Conservation (phyloP, 2,113 vertebrate genomes). For the Dipodomys stephensi region DNA sequence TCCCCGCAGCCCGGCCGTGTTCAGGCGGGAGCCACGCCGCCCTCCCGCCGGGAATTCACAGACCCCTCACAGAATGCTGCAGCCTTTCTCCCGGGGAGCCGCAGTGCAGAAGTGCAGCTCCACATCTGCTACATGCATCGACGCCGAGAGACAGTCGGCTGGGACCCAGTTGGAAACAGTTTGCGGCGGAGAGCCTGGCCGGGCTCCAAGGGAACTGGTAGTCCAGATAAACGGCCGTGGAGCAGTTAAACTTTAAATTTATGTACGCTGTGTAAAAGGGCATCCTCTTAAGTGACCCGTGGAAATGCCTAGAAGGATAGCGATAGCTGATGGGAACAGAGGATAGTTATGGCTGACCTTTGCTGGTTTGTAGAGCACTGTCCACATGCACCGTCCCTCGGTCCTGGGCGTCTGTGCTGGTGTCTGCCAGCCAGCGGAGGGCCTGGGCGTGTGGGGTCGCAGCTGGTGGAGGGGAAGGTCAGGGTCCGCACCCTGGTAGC, state of each 20-base stretch:
- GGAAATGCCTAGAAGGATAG: background rate
- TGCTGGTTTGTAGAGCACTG: background rate
- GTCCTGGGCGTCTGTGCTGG: background rate
- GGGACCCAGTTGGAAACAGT: constrained; percentile 43
- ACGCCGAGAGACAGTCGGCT: constrained; percentile 28
- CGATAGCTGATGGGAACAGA: background rate
- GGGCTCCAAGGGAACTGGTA: constrained; percentile 42
- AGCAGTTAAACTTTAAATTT: constrained; percentile 38
- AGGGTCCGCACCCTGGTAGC: background rate
- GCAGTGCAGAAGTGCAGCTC: background rate
- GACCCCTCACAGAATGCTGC: too few relatives aligned
- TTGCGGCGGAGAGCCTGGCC: constrained; percentile 29
- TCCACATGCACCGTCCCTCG: background rate
- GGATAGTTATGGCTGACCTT: background rate
- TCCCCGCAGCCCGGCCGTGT: background rate
- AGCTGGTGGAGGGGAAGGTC: background rate
- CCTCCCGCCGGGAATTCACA: constrained; percentile 24
- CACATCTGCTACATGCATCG: constrained; percentile 50
- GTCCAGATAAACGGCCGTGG: constrained; percentile 28
- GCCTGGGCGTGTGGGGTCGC: background rate
- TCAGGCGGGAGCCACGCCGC: background rate
- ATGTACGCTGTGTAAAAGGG: constrained; percentile 38
- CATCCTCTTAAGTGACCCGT: background rate
- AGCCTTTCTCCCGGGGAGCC: background rate
- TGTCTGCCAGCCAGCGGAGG: background rate